phyloP scores from a whole-genome alignment of 2,888 invertebrate species.

The Encarsia formosa region DNA sequence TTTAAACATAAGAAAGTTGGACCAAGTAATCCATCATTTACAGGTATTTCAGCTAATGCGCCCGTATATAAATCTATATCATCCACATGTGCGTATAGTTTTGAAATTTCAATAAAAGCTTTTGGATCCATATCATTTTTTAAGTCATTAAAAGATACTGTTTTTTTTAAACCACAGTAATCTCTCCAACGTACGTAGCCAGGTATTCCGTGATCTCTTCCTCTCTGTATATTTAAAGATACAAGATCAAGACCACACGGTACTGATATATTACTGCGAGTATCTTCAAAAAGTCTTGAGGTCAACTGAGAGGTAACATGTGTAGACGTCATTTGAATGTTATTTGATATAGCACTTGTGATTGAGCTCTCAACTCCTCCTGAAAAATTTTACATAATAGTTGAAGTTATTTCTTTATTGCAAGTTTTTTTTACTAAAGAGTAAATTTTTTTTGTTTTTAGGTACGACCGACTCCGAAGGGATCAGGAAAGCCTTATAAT shows the following conservation, averaged over 20 bases:
- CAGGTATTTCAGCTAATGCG: slow-evolving; percentile 74
- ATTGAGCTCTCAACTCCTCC: slow-evolving; percentile 64
- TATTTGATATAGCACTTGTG: slow-evolving; percentile 57
- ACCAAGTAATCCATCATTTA: slow-evolving; percentile 70
- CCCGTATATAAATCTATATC: slow-evolving; percentile 89
- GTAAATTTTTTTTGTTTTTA: too few species aligned
- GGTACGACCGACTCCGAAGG: too few species aligned
- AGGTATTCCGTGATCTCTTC: slow-evolving; percentile 82
- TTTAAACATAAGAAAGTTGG: slow-evolving; percentile 82
- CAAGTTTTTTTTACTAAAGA: too few species aligned
- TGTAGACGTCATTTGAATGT: slow-evolving; percentile 45
- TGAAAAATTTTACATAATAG: too few species aligned
- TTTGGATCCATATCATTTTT: slow-evolving; percentile 61
- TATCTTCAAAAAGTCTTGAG: slow-evolving; percentile 59
- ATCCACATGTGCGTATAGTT: slow-evolving; percentile 70
- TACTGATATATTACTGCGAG: slow-evolving; percentile 41
- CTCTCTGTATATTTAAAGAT: slow-evolving; percentile 83
- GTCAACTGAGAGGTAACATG: slow-evolving; percentile 59
- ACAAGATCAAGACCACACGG: slow-evolving; percentile 79
- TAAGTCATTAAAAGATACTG: slow-evolving; percentile 64
- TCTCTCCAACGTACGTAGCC: slow-evolving; percentile 73
- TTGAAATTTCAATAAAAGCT: slow-evolving; percentile 60
- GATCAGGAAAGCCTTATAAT: too few species aligned
- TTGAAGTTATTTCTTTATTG: too few species aligned
- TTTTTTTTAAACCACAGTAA: slow-evolving; percentile 66